These are phyloP conservation scores for Plagiodera versicolora DNA, from an alignment of 2,888 invertebrate species.

Conservation along the genomic window DNA sequence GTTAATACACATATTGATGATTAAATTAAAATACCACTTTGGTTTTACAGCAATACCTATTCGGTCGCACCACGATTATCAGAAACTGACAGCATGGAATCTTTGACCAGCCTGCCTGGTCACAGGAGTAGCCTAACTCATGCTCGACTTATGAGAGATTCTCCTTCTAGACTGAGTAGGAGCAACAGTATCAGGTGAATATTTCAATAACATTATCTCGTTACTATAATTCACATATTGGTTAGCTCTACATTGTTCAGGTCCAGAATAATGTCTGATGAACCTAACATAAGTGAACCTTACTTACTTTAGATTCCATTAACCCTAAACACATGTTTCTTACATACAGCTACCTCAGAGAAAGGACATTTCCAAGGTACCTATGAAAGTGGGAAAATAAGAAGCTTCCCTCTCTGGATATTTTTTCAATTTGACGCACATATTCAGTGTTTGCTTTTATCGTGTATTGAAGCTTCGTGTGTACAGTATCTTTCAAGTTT, in stretches of 20 bases:
- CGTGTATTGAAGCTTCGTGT: background rate
- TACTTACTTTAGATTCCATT: slow-evolving; percentile 1
- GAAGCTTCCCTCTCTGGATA: slow-evolving; percentile 4
- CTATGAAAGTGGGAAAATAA: slow-evolving; percentile 45
- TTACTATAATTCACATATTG: too few relatives aligned
- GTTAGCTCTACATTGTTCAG: too few relatives aligned
- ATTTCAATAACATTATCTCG: background rate
- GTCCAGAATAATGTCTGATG: too few relatives aligned
- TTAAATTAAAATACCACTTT: background rate
- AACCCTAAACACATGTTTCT: slow-evolving; percentile 41
- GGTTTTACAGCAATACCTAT: slow-evolving; percentile 65
- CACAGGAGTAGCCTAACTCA: slow-evolving; percentile 74
- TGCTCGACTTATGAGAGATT: slow-evolving; percentile 67
- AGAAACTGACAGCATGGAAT: slow-evolving; percentile 89
- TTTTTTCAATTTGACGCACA: background rate
- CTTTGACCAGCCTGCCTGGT: slow-evolving; percentile 62
- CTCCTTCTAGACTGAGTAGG: slow-evolving; percentile 77
- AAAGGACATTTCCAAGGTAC: slow-evolving; percentile 92
- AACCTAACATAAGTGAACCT: background rate
- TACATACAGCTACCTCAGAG: slow-evolving; percentile 79
- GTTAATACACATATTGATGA: background rate
- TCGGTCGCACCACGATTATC: slow-evolving; percentile 76
- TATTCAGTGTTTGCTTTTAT: background rate
- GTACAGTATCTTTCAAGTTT: background rate
- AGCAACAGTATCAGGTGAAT: slow-evolving; percentile 88